A percentile compares a stretch with the other conserved stretches of the same genome.
phyloP scores from a whole-genome alignment of 2,113 vertebrate species.

The Buteo buteo region DNA sequence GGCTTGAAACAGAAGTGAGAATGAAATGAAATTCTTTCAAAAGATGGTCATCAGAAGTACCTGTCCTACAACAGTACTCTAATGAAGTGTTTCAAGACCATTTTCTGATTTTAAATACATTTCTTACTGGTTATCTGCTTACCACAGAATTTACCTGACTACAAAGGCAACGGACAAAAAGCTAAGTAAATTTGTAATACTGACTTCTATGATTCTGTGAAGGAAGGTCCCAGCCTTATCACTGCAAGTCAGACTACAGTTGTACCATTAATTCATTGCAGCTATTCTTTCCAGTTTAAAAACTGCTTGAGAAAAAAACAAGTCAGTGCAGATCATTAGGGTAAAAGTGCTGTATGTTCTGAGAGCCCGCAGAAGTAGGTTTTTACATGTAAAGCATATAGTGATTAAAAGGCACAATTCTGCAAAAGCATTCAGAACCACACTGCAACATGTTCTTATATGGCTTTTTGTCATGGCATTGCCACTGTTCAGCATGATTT shows the following conservation, averaged over 20 bases:
- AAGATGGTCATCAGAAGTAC: neutral
- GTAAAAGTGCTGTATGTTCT: neutral
- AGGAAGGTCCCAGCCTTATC: neutral
- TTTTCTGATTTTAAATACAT: neutral
- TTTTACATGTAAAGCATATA: neutral
- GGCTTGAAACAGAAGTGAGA: neutral
- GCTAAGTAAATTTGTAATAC: neutral
- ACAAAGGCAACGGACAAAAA: neutral
- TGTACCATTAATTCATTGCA: neutral
- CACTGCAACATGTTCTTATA: neutral
- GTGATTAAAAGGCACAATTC: neutral
- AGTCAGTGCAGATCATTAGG: neutral
- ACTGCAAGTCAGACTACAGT: neutral
- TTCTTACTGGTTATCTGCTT: neutral
- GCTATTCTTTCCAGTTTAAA: neutral
- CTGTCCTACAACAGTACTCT: neutral
- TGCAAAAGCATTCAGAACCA: neutral
- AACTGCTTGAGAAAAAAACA: neutral
- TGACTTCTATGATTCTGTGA: neutral
- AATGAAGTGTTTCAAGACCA: neutral
- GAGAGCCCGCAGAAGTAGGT: accelerated
- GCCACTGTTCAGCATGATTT: neutral
- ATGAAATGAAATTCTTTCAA: neutral
- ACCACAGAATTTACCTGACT: neutral
- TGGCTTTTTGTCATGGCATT: neutral